Conservation (phyloP, 2,888 invertebrate species). For the Leucania comma region DNA sequence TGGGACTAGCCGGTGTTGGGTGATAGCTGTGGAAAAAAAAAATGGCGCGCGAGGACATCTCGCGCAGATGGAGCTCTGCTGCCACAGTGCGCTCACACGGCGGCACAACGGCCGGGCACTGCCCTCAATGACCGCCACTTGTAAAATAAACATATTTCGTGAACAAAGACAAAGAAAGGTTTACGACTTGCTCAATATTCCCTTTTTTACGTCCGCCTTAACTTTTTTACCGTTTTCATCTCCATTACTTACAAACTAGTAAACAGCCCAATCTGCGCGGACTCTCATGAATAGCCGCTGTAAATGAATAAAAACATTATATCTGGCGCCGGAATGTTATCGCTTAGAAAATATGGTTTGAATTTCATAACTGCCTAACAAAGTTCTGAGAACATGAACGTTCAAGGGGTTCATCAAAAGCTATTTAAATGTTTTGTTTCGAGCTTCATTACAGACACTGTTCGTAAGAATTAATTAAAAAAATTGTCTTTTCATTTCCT, state of each 20-base stretch:
- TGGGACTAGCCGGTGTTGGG: not conserved
- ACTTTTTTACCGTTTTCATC: conserved; percentile 36
- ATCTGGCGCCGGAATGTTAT: not conserved
- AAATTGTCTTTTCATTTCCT: conserved; percentile 1
- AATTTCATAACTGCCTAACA: conserved; percentile 1
- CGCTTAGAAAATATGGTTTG: not conserved
- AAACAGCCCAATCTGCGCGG: conserved; percentile 10
- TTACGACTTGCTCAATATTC: conserved; percentile 47
- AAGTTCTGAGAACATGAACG: not conserved
- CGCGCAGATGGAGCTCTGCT: conserved; percentile 14
- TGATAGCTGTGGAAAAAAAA: too few species aligned
- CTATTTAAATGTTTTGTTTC: conserved; percentile 2
- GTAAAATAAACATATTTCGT: conserved; percentile 30
- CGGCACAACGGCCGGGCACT: conserved; percentile 6
- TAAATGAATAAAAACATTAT: not conserved
- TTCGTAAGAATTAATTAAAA: not conserved
- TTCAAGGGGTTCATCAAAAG: conserved; percentile 2
- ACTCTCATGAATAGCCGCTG: not conserved
- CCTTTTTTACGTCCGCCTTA: conserved; percentile 14
- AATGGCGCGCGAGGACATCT: not conserved
- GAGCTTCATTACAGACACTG: not conserved
- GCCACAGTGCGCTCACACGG: not conserved
- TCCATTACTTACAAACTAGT: conserved; percentile 29
- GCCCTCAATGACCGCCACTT: conserved; percentile 23
- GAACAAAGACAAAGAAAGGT: conserved; percentile 40